These are phyloP conservation scores for Ornithoptera alexandrae DNA, from an alignment of 2,888 invertebrate genomes.

Conservation along the genomic window DNA sequence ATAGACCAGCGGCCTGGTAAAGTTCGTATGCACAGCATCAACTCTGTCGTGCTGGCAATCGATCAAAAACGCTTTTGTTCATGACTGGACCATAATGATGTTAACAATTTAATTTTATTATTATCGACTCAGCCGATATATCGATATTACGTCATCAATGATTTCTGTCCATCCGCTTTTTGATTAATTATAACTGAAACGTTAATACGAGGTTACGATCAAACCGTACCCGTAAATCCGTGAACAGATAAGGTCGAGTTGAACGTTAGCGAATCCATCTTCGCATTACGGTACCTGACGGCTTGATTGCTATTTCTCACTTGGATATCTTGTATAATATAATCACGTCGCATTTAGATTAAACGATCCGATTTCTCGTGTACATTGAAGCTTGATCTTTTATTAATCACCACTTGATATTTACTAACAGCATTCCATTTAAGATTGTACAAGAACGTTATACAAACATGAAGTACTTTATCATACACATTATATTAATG, in stretches of 20 bases:
- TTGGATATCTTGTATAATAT: slow-evolving; percentile 17
- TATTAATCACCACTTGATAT: not conserved
- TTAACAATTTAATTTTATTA: no score
- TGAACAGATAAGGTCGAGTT: slow-evolving; percentile 10
- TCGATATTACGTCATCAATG: no score
- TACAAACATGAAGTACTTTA: no score
- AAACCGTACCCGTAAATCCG: slow-evolving; percentile 1
- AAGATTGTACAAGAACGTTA: no score
- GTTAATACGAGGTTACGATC: not conserved
- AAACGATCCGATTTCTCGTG: slow-evolving; percentile 14
- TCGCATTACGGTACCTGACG: slow-evolving; percentile 22
- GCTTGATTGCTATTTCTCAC: slow-evolving; percentile 20
- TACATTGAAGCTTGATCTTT: slow-evolving; percentile 4
- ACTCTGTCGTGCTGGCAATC: no score
- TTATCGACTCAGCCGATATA: no score
- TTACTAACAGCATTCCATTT: not conserved
- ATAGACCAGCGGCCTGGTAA: no score
- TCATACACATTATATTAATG: no score
- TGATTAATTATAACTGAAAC: not conserved
- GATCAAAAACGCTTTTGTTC: no score
- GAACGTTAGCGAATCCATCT: slow-evolving; percentile 24
- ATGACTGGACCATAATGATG: no score
- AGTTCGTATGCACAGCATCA: no score
- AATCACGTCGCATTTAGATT: slow-evolving; percentile 19
- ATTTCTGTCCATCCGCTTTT: no score